These are phyloP conservation scores for Dysmachus trigonus DNA, from an alignment of 2,888 invertebrate species.

Conservation along the genomic window DNA sequence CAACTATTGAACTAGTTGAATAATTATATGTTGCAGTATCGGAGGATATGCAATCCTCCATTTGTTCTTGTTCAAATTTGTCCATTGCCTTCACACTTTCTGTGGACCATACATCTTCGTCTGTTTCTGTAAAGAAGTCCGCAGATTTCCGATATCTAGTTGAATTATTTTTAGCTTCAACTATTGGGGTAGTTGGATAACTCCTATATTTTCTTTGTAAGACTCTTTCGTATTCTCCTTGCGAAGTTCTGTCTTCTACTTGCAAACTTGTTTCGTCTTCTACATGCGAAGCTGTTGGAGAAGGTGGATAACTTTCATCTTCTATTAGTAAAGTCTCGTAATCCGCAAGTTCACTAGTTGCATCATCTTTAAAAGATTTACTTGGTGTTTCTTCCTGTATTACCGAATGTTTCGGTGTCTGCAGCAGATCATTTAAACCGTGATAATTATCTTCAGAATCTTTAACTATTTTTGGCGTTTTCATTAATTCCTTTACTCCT, in stretches of 20 bases:
- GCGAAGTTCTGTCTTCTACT: neutral
- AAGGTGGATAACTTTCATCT: neutral
- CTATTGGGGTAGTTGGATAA: neutral
- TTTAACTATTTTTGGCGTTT: neutral
- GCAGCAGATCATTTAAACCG: neutral
- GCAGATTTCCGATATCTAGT: neutral
- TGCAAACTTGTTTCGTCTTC: neutral
- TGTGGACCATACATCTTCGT: neutral
- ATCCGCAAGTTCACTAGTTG: neutral
- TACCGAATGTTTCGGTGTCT: neutral
- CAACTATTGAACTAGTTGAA: neutral
- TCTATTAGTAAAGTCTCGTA: neutral
- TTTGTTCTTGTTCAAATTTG: neutral
- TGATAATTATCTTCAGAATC: neutral
- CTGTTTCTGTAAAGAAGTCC: neutral
- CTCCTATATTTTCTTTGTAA: neutral
- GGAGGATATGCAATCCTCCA: neutral
- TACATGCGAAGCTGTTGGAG: neutral
- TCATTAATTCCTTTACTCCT: constrained; percentile 31
- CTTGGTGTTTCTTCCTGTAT: neutral
- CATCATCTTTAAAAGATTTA: neutral
- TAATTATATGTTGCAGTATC: neutral
- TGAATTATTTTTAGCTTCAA: neutral
- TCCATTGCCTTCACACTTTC: neutral
- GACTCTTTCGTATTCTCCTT: neutral